Base-by-base conservation (phyloP, 1,140 invertebrate genomes). In the Epicauta chinensis region DNA sequence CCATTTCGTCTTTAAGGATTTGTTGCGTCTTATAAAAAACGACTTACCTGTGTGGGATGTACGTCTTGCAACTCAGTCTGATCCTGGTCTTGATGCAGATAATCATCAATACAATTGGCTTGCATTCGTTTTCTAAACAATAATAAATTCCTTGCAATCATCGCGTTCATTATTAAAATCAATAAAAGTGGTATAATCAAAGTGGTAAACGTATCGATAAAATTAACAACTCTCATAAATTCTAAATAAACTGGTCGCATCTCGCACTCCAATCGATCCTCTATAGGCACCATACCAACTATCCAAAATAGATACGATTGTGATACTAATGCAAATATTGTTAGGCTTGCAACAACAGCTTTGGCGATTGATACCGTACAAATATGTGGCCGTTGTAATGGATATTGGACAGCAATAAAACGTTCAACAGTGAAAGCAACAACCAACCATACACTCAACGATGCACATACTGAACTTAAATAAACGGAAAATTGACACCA, bases 381-480 rank as follows among this genome's bases (percentile, higher is more conserved):
- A 68, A 89, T 81, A 2, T 78, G 77, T 30, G 85, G 86, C 1
- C 89, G 74, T 35, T 79, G 77, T 34, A 93, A 65, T 0, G 91
- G 91, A 65, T 89, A 86, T 65, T 82, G 77, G 1, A 93, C 86
- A 0, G 89, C 89, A 4, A 93, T 81, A 65, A 90, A 92, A 14
- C 91, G 70, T 65, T 94, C 91, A 0, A 89, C 78, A 0, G 90
- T 93, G 67, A 93, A 92, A 2, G 87, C 85, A 3, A 93, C 87
- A 1, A 89, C 85, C 43, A 90, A 77, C 87, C 88, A 92, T 0
- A 87, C 82, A 55, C 86, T 89, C 13, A 86, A 72, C 61, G 85
- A 86, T 60, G 82, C 80, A 47, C 81, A 82, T 17, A 87, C 77
- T 54, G 81, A 82, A 32, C 79, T 79, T 0, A 83, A 59, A 64